These are phyloP conservation scores for Dyspetes luteomarginatus DNA, from an alignment of 2,888 invertebrate genomes.

Conservation along the genomic window DNA sequence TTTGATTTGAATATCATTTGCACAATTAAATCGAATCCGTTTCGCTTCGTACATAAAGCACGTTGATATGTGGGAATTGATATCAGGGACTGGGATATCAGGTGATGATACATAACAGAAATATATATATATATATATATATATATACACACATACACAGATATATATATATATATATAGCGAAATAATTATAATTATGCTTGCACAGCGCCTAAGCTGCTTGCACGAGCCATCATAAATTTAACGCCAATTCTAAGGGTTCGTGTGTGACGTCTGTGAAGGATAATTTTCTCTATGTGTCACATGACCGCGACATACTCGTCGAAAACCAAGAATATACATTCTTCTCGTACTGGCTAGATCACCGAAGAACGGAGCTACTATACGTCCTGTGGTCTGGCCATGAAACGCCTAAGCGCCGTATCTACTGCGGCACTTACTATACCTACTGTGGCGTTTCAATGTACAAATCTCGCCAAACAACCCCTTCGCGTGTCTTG, in stretches of 20 bases:
- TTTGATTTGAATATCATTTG: too few relatives aligned
- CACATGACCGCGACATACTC: constrained; percentile 38
- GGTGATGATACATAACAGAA: constrained; percentile 13
- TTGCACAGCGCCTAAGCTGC: constrained; percentile 37
- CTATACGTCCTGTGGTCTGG: not conserved
- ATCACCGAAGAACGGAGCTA: not conserved
- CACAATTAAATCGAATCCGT: not conserved
- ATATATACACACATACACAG: not conserved
- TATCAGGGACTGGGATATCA: too few relatives aligned
- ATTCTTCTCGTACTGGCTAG: not conserved
- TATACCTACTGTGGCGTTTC: constrained; percentile 9
- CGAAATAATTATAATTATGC: constrained; percentile 45
- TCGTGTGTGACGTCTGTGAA: not conserved
- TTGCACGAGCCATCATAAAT: constrained; percentile 24
- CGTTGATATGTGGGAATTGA: too few relatives aligned
- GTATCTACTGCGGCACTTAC: constrained; percentile 34
- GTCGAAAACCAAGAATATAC: constrained; percentile 22
- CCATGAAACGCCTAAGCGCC: constrained; percentile 29
- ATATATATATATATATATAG: constrained; percentile 1
- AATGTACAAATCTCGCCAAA: constrained; percentile 30
- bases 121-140: not conserved
- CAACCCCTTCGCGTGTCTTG: constrained; percentile 23
- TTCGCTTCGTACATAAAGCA: not conserved
- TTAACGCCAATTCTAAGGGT: not conserved
- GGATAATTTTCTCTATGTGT: constrained; percentile 8